Conservation (phyloP, 53 echinoderm and acorn worm genomes). For the Echinometra lucunter region DNA sequence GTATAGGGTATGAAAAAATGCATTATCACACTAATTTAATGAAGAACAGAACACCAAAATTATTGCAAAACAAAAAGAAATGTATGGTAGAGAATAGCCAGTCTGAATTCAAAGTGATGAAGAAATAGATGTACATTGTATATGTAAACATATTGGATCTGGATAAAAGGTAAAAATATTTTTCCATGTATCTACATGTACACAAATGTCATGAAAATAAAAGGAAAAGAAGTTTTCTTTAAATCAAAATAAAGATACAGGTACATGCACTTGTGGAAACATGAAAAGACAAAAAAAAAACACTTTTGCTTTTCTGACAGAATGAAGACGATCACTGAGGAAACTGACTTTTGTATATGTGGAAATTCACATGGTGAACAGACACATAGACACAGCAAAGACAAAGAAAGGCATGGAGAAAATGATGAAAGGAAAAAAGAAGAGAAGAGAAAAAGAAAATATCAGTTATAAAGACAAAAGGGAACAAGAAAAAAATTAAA, state of each 20-base stretch:
- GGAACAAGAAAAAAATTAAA: background rate
- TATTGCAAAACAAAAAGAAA: no score
- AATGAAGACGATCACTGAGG: background rate
- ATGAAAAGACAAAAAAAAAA: background rate
- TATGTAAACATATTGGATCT: no score
- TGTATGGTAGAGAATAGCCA: no score
- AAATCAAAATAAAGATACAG: background rate
- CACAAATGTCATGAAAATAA: background rate
- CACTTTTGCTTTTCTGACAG: background rate
- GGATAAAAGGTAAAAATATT: no score
- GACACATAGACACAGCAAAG: background rate
- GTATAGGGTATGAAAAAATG: background rate
- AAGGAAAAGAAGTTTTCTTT: background rate
- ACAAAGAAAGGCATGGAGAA: background rate
- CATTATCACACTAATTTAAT: background rate
- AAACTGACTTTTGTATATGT: background rate
- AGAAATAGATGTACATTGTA: no score
- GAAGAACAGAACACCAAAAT: no score
- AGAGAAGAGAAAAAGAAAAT: background rate
- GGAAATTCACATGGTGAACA: background rate
- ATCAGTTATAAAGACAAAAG: background rate
- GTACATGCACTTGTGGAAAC: background rate
- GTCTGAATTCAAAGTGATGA: background rate
- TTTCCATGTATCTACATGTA: background rate
- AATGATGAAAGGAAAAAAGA: background rate